Base-by-base conservation (phyloP, 2,797 vertebrate species). In the Paedocypris micromegethes region DNA sequence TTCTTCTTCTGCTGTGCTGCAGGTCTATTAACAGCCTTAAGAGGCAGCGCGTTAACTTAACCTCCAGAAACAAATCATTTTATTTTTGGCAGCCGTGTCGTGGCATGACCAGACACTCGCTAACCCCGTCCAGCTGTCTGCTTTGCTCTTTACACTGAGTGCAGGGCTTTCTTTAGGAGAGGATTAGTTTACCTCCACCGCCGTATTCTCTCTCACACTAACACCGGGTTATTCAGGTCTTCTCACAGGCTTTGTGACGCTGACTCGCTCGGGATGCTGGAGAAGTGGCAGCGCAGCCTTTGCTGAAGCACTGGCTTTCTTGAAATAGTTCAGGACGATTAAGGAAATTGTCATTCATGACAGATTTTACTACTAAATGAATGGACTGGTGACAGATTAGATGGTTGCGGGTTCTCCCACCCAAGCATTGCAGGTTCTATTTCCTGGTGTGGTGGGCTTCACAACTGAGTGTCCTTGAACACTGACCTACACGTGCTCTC, bases 11-110 rank as follows among this genome's bases (percentile, higher is more conserved):
- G 47, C 47, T 39, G 4, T 52, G 60, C 69, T 47, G 50, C 48
- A 42, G 2, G 4, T 76, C 76, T 76, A 81, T 79, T 78, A 79
- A 72, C 65, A 69, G 75, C 62, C 56, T 58, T 42, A 60, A 76
- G 37, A 72, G 60, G 46, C 3, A 75, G 49, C 57, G 3, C 63
- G 51, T 72, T 57, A 69, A 75, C 71, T 78, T 79, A 81, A 78
- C 79, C 78, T 81, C 77, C 64, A 73, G 64, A 77, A 81, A 81
- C 80, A 80, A 81, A 78, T 80, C 66, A 72, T 74, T 80, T 77
- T 81, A 82, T 83, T 80, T 83, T 80, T 79, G 78, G 80, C 73
- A 69, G 77, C 55, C 50, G 53, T 74, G 76, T 70, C 46, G 5
- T 48, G 54, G 77, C 65, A 65, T 40, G 75, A 75, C 70, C 72